Evolutionary conservation across 2,888 invertebrate species (phyloP).

Genomic region (Melanotus villosus): DNA sequence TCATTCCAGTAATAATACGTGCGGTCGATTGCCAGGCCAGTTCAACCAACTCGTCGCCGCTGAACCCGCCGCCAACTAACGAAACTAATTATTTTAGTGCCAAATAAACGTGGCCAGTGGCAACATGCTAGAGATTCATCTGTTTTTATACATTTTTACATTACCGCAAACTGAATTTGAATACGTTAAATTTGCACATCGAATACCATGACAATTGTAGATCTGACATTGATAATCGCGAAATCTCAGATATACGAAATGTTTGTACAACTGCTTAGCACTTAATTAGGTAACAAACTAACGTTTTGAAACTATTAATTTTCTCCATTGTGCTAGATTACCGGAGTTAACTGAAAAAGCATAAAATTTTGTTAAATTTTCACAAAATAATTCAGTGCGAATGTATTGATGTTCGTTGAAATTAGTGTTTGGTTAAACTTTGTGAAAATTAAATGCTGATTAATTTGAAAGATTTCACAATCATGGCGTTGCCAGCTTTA

Average conservation of each 20-base stretch:
- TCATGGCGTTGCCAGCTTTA: no score
- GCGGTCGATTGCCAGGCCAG: conserved; percentile 53
- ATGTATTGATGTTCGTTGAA: no score
- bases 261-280: background rate
- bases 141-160: conserved; percentile 40
- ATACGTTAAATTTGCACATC: conserved; percentile 19
- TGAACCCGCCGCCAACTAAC: conserved; percentile 38
- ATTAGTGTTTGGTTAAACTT: no score
- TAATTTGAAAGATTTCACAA: no score
- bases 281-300: background rate
- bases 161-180: conserved; percentile 25
- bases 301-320: background rate
- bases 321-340: no score
- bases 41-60: conserved; percentile 47
- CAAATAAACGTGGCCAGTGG: conserved; percentile 63
- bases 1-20: conserved; percentile 40
- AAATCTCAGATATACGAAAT: conserved; percentile 1
- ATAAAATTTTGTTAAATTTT: no score
- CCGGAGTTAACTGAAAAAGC: no score
- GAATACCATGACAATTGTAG: conserved; percentile 27
- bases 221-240: conserved; percentile 15
- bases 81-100: conserved; percentile 55
- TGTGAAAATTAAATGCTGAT: no score
- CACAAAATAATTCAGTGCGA: no score
- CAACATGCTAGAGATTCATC: conserved; percentile 54